Evolutionary conservation across 1,140 invertebrate species (phyloP).

Genomic region (Bacillus rossius): DNA sequence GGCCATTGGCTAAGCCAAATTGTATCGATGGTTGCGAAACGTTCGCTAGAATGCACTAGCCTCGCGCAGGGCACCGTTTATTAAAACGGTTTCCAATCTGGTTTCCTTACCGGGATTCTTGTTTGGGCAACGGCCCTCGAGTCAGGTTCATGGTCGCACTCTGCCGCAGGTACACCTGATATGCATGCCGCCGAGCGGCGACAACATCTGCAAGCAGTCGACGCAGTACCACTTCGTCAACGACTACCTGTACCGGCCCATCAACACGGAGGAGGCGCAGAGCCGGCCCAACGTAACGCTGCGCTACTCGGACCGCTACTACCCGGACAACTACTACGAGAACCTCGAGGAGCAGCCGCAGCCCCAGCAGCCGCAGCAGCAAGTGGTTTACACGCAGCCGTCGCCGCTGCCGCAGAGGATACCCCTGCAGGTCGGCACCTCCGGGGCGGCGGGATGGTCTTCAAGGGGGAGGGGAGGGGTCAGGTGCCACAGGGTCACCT

Average conservation of each 20-base stretch:
- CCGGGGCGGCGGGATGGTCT: conserved; percentile 13
- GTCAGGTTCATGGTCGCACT: too few species aligned
- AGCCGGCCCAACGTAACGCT: conserved; percentile 74
- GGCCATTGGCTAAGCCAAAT: too few species aligned
- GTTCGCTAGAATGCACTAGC: too few species aligned
- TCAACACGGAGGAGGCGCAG: conserved; percentile 75
- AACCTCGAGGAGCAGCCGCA: conserved; percentile 49
- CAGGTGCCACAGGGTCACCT: too few species aligned
- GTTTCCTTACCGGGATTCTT: too few species aligned
- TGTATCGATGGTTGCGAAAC: too few species aligned
- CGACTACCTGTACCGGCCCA: conserved; percentile 85
- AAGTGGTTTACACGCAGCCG: neutral
- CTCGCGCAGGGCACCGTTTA: too few species aligned
- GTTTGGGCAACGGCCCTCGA: too few species aligned
- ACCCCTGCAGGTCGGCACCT: neutral
- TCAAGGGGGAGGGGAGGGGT: too few species aligned
- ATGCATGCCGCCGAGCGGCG: conserved; percentile 84
- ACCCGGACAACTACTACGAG: conserved; percentile 67
- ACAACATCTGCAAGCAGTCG: conserved; percentile 86
- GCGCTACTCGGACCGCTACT: conserved; percentile 80
- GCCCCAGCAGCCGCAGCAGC: neutral
- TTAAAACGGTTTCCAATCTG: too few species aligned
- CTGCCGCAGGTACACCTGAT: conserved; percentile 84
- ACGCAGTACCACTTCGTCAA: conserved; percentile 90
- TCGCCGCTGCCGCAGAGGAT: neutral